These are phyloP conservation scores for Grallaria varia DNA, from an alignment of 2,113 vertebrate species.

Conservation along the genomic window DNA sequence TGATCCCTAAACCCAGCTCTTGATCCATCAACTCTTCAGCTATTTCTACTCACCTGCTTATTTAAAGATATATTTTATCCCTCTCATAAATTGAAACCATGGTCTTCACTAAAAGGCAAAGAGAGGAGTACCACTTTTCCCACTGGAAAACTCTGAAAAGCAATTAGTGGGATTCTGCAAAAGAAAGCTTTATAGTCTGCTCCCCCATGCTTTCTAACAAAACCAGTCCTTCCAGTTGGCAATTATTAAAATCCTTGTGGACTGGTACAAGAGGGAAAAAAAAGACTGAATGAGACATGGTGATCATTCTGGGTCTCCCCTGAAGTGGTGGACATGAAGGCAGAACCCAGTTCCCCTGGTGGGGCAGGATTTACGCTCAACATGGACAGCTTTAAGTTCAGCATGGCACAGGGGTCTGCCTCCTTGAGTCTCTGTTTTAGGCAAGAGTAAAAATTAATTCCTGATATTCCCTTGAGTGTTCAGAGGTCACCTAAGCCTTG, in stretches of 20 bases:
- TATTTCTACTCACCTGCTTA: not conserved
- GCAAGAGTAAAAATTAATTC: not conserved
- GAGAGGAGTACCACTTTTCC: not conserved
- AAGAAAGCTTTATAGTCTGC: not conserved
- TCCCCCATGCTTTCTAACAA: not conserved
- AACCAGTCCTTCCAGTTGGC: not conserved
- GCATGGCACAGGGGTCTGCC: not conserved
- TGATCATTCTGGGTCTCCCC: not conserved
- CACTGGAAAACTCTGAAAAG: not conserved
- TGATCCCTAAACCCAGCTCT: not conserved
- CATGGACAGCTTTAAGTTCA: not conserved
- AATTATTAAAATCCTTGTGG: not conserved
- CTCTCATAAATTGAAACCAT: not conserved
- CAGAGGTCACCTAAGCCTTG: not conserved
- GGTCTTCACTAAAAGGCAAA: not conserved
- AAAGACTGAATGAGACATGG: not conserved
- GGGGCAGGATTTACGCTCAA: not conserved
- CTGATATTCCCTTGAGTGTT: not conserved
- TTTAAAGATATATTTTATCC: not conserved
- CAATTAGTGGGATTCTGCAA: not conserved
- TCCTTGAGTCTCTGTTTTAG: not conserved
- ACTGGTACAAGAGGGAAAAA: not conserved
- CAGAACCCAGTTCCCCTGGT: rapidly evolving
- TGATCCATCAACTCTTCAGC: not conserved
- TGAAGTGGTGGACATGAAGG: not conserved